A percentile compares a stretch with the other conserved stretches of the same genome.
Evolutionary conservation across 2,113 vertebrate genomes (phyloP).

Genomic region (Capreolus pygargus): DNA sequence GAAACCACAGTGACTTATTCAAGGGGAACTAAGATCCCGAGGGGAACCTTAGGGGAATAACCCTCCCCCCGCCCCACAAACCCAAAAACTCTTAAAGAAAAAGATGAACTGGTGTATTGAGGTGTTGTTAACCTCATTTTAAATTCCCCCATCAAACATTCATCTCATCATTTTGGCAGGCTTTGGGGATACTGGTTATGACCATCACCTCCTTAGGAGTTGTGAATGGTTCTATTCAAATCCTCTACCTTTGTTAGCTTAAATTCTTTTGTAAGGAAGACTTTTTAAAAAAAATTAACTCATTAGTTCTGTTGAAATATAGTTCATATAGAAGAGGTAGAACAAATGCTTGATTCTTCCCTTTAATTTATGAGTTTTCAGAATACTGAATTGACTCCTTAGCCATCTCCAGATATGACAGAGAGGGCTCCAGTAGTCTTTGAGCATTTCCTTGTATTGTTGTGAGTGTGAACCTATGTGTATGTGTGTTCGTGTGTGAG

Average conservation of each 20-base stretch:
- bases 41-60: not conserved
- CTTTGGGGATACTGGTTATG: too few relatives aligned
- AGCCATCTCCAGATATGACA: not conserved
- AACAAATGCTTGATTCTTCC: not conserved
- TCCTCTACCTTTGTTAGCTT: not conserved
- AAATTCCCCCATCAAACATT: not conserved
- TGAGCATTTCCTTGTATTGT: not conserved
- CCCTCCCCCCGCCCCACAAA: rapidly evolving
- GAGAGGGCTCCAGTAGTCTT: not conserved
- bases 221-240: not conserved
- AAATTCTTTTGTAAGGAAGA: not conserved
- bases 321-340: not conserved
- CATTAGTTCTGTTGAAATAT: not conserved
- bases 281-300: not conserved
- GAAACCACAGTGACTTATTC: not conserved
- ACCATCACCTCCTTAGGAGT: not conserved
- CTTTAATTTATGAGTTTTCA: not conserved
- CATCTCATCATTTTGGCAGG: not conserved
- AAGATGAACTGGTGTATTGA: not conserved
- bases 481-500: too few relatives aligned
- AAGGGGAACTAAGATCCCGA: not conserved
- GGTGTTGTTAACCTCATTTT: not conserved
- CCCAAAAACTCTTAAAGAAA: not conserved
- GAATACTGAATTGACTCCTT: not conserved
- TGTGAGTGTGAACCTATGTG: not conserved